Conservation (phyloP, 2,888 invertebrate genomes). For the Latrodectus hesperus region DNA sequence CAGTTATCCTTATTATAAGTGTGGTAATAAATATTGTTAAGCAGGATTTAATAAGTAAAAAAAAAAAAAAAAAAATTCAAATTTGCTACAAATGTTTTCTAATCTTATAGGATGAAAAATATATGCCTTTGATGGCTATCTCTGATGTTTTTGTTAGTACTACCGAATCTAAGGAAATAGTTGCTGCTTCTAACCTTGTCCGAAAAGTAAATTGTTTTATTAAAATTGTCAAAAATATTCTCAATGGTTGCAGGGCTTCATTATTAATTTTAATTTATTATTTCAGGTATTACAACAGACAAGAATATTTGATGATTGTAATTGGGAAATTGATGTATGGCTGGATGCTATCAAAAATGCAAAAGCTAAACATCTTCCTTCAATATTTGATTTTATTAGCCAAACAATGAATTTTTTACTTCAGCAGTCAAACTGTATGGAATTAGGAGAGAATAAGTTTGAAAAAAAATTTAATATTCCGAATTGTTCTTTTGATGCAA, state of each 20-base stretch:
- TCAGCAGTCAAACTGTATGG: constrained; percentile 14
- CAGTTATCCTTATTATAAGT: too few species aligned
- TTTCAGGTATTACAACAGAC: constrained; percentile 42
- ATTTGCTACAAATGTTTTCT: not conserved
- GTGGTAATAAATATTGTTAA: too few species aligned
- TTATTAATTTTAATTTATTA: not conserved
- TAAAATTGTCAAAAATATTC: not conserved
- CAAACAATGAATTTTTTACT: constrained; percentile 16
- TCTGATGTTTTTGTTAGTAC: constrained; percentile 18
- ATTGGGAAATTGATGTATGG: constrained; percentile 58
- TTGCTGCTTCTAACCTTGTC: not conserved
- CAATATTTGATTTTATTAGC: constrained; percentile 38
- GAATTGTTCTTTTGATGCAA: too few species aligned
- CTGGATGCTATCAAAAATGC: constrained; percentile 34
- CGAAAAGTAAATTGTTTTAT: constrained; percentile 11
- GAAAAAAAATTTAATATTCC: too few species aligned
- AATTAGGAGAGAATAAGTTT: too few species aligned
- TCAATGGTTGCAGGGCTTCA: not conserved
- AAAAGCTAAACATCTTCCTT: constrained; percentile 19
- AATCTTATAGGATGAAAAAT: constrained; percentile 2
- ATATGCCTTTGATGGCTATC: not conserved
- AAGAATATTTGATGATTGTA: constrained; percentile 55
- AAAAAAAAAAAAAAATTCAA: too few species aligned
- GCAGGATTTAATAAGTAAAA: too few species aligned
- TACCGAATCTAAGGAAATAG: not conserved